Base-by-base conservation (phyloP, 1,140 invertebrate genomes). In the Lordiphosa stackelbergi region DNA sequence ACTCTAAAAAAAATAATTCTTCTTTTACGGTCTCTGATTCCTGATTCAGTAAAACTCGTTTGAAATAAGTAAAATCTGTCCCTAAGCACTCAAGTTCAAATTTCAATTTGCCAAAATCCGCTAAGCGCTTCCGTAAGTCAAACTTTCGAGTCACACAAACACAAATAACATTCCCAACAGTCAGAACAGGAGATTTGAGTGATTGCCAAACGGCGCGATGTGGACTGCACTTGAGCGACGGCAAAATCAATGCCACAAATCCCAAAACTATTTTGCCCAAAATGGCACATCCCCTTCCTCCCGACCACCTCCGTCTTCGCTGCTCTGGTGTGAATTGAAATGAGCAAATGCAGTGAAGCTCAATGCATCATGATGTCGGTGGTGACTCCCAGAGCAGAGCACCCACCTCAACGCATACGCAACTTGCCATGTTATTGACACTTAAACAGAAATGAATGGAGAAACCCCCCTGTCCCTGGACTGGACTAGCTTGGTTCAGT, bases 401-500 rank as follows among this genome's bases (percentile, higher is more conserved):
- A 62, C 51, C 13, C 59, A 69, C 53, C 65, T 52, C 59, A 58
- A 53, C 51, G 56, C 40, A 68, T 62, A 84, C 60, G 77, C 69
- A 81, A 63, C 72, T 74, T 72, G 78, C 68, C 71, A 83, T 84
- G 77, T 73, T 77, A 83, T 83, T 83, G 78, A 73, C 77, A 83
- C 77, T 83, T 84, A 72, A 83, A 75, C 69, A 73, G 78, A 60
- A 69, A 62, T 65, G 64, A 77, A 63, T 69, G 64, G 69, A 45
- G 58, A 36, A 69, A 64, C 34, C n/a, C n/a, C n/a, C n/a, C 16
- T 12, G 19, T 7, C 41, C 22, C 41, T 19, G 52, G 34, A 54
- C 54, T 52, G 13, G 52, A 48, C 69, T 34, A 46, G 55, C 41
- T 54, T 56, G 28, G 28, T 31, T 8, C 28, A 59, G 41, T 66